These are phyloP conservation scores for Eulithis testata DNA, from an alignment of 2,888 invertebrate species.

Conservation along the genomic window DNA sequence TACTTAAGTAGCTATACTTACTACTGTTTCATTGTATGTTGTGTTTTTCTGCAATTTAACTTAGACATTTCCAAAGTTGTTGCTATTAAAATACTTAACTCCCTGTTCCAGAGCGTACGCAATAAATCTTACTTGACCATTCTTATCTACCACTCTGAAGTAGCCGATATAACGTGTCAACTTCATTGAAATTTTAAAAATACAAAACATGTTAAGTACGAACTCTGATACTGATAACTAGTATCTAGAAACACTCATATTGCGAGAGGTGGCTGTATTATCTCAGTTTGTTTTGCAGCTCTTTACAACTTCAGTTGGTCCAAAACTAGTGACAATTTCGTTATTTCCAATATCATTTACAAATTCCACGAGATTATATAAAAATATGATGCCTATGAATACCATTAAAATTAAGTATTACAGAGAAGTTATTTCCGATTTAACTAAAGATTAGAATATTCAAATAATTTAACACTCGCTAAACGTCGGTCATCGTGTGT, in stretches of 20 bases:
- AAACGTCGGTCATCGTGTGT: constrained; percentile 59
- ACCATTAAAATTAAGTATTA: constrained; percentile 17
- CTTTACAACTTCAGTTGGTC: constrained; percentile 7
- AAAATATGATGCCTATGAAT: constrained; percentile 27
- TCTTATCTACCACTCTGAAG: constrained; percentile 72
- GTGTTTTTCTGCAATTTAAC: constrained; percentile 47
- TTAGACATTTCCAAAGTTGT: constrained; percentile 61
- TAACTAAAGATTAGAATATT: constrained; percentile 40
- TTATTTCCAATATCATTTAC: not conserved
- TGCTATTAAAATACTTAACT: constrained; percentile 59
- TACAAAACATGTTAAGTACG: constrained; percentile 62
- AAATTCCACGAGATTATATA: not conserved
- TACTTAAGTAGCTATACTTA: no score
- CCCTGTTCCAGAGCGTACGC: constrained; percentile 59
- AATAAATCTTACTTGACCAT: constrained; percentile 78
- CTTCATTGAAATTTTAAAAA: constrained; percentile 69
- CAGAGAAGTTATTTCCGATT: constrained; percentile 26
- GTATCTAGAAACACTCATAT: constrained; percentile 43
- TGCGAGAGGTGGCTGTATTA: constrained; percentile 23
- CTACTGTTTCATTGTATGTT: no score
- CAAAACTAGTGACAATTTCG: not conserved
- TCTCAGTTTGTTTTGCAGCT: constrained; percentile 24
- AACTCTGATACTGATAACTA: constrained; percentile 39
- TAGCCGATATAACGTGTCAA: constrained; percentile 75
- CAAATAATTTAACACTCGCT: constrained; percentile 43